Evolutionary conservation across 2,888 invertebrate species (phyloP), one percentile per base, ranked within the genome.

Genomic region (Acrocera orbiculus): DNA sequence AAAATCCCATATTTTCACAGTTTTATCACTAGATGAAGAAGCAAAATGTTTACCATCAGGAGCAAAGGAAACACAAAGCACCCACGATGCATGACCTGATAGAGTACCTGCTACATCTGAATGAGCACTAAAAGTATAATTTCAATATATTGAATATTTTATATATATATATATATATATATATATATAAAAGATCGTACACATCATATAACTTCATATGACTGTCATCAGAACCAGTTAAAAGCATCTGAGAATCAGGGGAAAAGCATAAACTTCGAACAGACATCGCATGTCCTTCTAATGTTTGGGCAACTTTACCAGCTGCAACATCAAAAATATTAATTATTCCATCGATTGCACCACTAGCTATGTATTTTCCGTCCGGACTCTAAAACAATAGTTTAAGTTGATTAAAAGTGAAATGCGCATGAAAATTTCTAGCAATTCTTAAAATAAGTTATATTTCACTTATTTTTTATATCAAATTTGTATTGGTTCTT

Each of bases 251-350:
- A 1, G 93, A 93, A 57, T 96, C 93, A 0, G 93, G 92, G 3
- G 95, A 95, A 59, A 96, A 96, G 47, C 86, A 83, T 0, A 96
- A 65, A 37, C 92, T 86, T 42, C 96, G 67, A 43, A 95, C 89
- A 0, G 93, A 89, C 89, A 93, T 92, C 6, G 93, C 95, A 51
- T 96, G 95, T 22, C 92, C 93, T 67, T 95, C 95, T 32, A 96
- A 59, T 0, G 95, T 92, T 54, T 90, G 87, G 2, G 89, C 75
- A 10, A 92, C 69, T 63, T 90, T 92, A 34, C 86, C 89, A 4
- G 76, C 68, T 2, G 82, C 77, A 13, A 93, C 85, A 62, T 96
- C 95, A 56, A 93, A 92, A 40, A 96, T 82, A 50, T 90, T 90
- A 27, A 96, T 92, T 44, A 95, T 90, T 5, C 96, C 96, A 57